Conservation (phyloP, 2,797 vertebrate species). For the Bovichtus diacanthus region DNA sequence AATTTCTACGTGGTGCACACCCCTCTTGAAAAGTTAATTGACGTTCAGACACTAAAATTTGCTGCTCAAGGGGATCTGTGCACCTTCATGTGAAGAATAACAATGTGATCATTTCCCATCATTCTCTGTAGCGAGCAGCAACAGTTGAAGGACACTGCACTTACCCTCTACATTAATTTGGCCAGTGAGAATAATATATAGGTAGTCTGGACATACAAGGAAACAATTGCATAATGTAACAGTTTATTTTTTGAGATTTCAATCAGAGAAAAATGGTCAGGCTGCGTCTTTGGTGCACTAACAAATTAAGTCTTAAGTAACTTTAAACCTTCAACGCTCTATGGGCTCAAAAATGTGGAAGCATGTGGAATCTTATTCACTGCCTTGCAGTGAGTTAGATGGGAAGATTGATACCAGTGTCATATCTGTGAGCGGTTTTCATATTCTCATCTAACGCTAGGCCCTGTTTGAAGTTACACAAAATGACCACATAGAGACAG, state of each 20-base stretch:
- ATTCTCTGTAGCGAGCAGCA: background rate
- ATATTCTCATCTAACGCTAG: too few species aligned
- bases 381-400: too few species aligned
- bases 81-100: background rate
- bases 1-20: background rate
- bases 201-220: background rate
- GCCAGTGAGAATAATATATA: background rate
- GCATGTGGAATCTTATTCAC: background rate
- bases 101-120: background rate
- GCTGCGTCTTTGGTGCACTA: background rate
- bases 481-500: too few species aligned
- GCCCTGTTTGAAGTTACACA: too few species aligned
- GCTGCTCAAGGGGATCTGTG: background rate
- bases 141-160: slow-evolving; percentile 5
- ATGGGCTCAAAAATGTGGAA: background rate
- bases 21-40: background rate
- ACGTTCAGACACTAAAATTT: background rate
- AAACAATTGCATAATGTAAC: background rate
- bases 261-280: too few species aligned
- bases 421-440: too few species aligned
- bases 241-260: background rate
- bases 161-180: background rate
- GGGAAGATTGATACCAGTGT: too few species aligned
- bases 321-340: background rate
- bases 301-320: background rate